phyloP scores from a whole-genome alignment of 2,113 vertebrate genomes.

The Clarias macrocephalus region DNA sequence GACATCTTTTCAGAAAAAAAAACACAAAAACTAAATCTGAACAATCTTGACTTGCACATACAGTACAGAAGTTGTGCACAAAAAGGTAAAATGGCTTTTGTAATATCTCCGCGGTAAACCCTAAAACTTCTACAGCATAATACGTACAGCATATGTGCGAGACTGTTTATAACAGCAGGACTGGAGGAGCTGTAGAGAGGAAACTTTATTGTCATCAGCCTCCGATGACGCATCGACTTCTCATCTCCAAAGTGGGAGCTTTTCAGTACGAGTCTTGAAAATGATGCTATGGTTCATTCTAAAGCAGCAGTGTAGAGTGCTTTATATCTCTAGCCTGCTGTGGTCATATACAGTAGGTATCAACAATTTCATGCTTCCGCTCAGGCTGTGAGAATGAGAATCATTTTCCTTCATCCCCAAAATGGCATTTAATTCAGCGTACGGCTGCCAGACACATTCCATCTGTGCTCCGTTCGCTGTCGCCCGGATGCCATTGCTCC shows the following conservation, averaged over 20 bases:
- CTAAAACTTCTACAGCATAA: not conserved
- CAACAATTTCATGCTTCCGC: constrained; percentile 13
- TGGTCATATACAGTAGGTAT: not conserved
- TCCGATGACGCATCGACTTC: not conserved
- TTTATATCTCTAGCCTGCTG: too few relatives aligned
- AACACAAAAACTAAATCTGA: not conserved
- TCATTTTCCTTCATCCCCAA: constrained; percentile 33
- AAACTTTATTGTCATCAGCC: not conserved
- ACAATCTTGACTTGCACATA: not conserved
- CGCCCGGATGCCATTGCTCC: constrained; percentile 39
- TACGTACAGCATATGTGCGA: not conserved
- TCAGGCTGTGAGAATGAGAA: constrained; percentile 37
- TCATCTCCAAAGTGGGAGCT: not conserved
- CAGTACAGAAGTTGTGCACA: not conserved
- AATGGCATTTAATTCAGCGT: constrained; percentile 49
- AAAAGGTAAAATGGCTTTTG: not conserved
- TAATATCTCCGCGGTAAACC: not conserved
- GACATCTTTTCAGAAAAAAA: too few relatives aligned
- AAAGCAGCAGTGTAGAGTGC: not conserved
- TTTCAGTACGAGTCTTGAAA: not conserved
- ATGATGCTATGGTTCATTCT: not conserved
- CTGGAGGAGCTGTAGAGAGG: not conserved
- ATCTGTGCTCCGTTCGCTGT: constrained; percentile 35
- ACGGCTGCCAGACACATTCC: constrained; percentile 38
- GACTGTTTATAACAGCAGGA: not conserved